These are phyloP conservation scores for Crenuchus spilurus DNA, from an alignment of 2,797 vertebrate species.

Conservation along the genomic window DNA sequence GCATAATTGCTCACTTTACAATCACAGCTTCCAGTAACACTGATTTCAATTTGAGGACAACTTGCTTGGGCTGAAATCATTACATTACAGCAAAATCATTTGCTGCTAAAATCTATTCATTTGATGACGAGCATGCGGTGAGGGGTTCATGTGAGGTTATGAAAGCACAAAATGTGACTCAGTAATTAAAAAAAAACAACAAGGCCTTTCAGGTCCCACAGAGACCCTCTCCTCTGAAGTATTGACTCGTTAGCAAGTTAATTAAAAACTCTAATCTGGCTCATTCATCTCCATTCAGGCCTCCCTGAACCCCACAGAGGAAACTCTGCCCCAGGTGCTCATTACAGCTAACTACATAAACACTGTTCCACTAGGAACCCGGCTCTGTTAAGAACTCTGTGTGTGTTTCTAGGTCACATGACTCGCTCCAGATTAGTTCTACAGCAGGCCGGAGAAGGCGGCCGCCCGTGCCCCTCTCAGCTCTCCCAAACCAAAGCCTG, in stretches of 20 bases:
- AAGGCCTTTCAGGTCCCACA: constrained; percentile 28
- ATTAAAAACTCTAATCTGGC: constrained; percentile 53
- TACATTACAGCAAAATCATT: constrained; percentile 4
- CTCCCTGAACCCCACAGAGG: constrained; percentile 18
- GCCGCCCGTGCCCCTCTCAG: constrained; percentile 78
- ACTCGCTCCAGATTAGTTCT: constrained; percentile 76
- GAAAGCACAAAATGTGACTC: neutral
- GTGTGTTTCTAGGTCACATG: constrained; percentile 74
- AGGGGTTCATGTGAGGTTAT: neutral
- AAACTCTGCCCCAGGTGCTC: constrained; percentile 33
- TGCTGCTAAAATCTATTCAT: neutral
- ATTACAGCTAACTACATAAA: constrained; percentile 29
- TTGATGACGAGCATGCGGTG: neutral
- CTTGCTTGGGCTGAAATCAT: constrained; percentile 1
- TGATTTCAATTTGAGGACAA: neutral
- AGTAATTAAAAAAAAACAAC: constrained; percentile 13
- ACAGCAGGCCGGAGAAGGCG: constrained; percentile 77
- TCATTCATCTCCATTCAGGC: constrained; percentile 45
- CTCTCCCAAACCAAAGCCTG: constrained; percentile 81
- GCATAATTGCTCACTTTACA: constrained; percentile 9
- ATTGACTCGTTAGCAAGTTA: constrained; percentile 43
- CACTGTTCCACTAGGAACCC: constrained; percentile 9
- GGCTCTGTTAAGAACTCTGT: constrained; percentile 2
- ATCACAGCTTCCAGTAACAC: neutral
- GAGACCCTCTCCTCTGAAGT: constrained; percentile 12